A percentile compares a stretch with the other conserved stretches of the same genome.
Conservation (phyloP, 2,113 vertebrate genomes). For the Chlamydotis undulata region DNA sequence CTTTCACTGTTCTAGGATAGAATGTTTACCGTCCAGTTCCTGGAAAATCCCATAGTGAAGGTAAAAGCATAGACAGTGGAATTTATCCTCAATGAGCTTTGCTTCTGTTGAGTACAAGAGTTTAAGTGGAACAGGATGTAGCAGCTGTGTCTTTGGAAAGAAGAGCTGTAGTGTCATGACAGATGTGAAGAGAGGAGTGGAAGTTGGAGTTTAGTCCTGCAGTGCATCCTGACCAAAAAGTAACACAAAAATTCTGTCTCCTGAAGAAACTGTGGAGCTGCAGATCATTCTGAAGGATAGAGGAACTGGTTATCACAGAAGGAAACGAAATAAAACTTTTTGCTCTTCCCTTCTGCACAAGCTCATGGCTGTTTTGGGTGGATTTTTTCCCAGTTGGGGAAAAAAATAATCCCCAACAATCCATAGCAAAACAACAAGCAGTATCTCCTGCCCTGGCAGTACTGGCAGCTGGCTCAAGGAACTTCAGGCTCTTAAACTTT, state of each 20-base stretch:
- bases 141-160: background rate
- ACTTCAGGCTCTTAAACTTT: background rate
- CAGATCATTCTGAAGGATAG: background rate
- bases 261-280: background rate
- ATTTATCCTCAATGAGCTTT: background rate
- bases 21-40: background rate
- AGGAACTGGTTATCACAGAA: background rate
- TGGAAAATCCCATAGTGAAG: background rate
- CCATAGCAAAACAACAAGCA: background rate
- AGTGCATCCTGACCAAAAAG: background rate
- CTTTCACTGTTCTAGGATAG: background rate
- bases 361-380: background rate
- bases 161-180: background rate
- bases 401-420: background rate
- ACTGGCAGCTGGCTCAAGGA: background rate
- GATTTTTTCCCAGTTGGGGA: accelerated
- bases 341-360: background rate
- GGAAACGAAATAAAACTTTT: background rate
- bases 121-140: background rate
- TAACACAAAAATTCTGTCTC: background rate
- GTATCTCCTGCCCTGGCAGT: background rate
- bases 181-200: background rate
- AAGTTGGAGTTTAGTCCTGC: background rate
- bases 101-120: background rate
- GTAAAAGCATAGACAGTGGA: background rate